These are phyloP conservation scores for Peromyscus polionotus DNA, from an alignment of 2,113 vertebrate genomes.

Conservation along the genomic window DNA sequence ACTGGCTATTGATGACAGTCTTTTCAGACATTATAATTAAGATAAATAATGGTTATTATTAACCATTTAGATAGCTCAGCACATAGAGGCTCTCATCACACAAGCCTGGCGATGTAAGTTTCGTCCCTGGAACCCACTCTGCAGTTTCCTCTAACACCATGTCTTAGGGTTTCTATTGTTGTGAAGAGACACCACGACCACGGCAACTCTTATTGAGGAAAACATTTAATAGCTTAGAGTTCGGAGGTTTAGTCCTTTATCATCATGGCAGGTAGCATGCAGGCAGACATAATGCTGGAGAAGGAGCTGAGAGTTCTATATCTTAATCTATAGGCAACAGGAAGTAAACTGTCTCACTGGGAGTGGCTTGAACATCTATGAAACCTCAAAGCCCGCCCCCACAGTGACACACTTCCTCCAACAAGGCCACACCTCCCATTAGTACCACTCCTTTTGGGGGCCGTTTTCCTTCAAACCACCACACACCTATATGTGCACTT, in stretches of 20 bases:
- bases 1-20: not conserved
- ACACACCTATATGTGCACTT: not conserved
- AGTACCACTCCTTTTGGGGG: not conserved
- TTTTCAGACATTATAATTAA: conserved; percentile 27
- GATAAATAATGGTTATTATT: not conserved
- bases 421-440: not conserved
- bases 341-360: not conserved
- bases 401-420: not conserved
- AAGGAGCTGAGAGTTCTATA: not conserved
- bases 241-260: not conserved
- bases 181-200: not conserved
- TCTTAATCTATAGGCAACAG: not conserved
- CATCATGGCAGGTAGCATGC: not conserved
- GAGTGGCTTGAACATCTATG: not conserved
- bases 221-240: not conserved
- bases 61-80: not conserved
- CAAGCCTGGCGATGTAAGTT: no score
- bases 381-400: not conserved
- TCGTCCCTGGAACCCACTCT: not conserved
- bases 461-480: not conserved
- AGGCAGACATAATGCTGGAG: not conserved
- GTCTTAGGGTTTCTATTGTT: not conserved
- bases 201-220: not conserved
- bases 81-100: not conserved
- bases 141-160: not conserved